A percentile compares a stretch with the other conserved stretches of the same genome.
These are phyloP conservation scores for Lates calcarifer DNA, from an alignment of 2,113 vertebrate genomes.

Conservation along the genomic window DNA sequence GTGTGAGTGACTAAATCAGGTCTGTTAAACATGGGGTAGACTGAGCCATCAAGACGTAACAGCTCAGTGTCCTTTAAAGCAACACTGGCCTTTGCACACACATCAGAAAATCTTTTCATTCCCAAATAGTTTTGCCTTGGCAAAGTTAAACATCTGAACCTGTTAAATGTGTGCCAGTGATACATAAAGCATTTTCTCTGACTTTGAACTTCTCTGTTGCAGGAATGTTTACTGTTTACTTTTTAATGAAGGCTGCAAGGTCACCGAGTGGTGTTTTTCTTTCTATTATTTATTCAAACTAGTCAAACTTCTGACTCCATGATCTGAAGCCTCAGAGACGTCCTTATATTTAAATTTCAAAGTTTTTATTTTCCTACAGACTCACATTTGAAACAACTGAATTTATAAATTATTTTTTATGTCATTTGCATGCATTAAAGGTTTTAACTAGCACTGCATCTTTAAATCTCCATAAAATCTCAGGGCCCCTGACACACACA, in stretches of 20 bases:
- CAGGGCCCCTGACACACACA: not conserved
- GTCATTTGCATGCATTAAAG: conserved; percentile 35
- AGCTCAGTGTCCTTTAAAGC: not conserved
- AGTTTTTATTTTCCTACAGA: not conserved
- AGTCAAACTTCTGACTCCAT: conserved; percentile 28
- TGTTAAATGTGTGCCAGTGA: conserved; percentile 23
- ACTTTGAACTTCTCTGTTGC: conserved; percentile 32
- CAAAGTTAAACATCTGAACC: conserved; percentile 12
- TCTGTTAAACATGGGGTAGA: not conserved
- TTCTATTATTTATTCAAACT: conserved; percentile 38
- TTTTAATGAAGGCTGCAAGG: conserved; percentile 59
- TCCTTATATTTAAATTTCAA: not conserved
- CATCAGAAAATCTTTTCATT: not conserved
- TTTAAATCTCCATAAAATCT: conserved; percentile 9
- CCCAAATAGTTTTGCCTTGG: not conserved
- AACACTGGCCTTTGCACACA: not conserved
- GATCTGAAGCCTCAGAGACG: conserved; percentile 4
- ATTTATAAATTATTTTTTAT: conserved; percentile 19
- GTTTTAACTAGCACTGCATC: not conserved
- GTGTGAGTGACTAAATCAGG: not conserved
- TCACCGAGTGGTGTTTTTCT: conserved; percentile 13
- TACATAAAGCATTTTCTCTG: conserved; percentile 3
- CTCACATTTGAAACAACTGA: not conserved
- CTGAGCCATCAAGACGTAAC: not conserved
- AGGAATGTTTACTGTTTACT: conserved; percentile 55